phyloP scores from a whole-genome alignment of 1,140 invertebrate genomes.

The Magallana gigas region DNA sequence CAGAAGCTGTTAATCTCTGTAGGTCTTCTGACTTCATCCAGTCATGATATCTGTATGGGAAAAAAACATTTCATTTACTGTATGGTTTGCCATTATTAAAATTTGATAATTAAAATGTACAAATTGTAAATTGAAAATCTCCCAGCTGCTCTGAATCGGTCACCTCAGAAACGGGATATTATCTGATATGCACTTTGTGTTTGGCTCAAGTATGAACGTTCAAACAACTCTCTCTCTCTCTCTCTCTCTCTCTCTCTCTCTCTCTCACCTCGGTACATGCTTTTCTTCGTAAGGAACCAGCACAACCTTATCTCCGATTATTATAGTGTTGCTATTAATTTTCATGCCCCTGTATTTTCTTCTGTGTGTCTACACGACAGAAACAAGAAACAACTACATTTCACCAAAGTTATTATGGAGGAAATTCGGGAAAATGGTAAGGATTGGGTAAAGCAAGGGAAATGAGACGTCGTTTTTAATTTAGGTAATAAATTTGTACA shows the following conservation, averaged over 20 bases:
- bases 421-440: background rate
- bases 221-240: conserved; percentile 27
- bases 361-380: too few species aligned
- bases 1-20: conserved; percentile 91
- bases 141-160: too few species aligned
- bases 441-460: background rate
- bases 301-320: background rate
- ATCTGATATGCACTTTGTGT: too few species aligned
- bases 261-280: conserved; percentile 4
- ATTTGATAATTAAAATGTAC: too few species aligned
- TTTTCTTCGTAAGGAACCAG: conserved; percentile 11
- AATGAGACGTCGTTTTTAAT: too few species aligned
- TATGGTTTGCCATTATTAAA: too few species aligned
- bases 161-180: too few species aligned
- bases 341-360: background rate
- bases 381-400: too few species aligned
- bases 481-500: too few species aligned
- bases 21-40: conserved; percentile 95
- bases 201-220: too few species aligned
- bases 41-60: conserved; percentile 81
- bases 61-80: background rate
- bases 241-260: conserved; percentile 10
- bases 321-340: background rate
- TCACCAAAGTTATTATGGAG: background rate
- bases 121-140: too few species aligned